Evolutionary conservation across 30 jellyfish, hydroid and myxozoan genomes (phyloP).

Genomic region (Aurelia sp.): DNA sequence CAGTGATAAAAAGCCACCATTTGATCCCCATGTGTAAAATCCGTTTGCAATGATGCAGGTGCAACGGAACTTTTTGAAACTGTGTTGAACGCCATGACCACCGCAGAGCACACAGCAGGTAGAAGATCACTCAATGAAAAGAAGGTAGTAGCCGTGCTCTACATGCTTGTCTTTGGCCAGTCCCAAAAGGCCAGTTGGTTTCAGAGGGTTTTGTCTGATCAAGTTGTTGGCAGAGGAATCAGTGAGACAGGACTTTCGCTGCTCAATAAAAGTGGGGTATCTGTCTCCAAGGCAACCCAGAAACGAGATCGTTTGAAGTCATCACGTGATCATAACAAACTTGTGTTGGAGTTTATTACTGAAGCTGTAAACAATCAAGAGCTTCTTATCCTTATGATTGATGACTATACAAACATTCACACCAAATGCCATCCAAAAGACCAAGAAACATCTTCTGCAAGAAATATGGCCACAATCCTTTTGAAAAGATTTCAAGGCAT

Average conservation of each 20-base stretch:
- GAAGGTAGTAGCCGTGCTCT: constrained; percentile 25
- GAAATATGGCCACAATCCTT: no score
- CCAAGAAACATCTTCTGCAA: no score
- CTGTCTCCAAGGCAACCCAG: constrained; percentile 22
- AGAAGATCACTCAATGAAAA: constrained; percentile 14
- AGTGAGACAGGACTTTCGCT: no score
- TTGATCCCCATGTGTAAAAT: constrained; percentile 19
- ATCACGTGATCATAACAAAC: constrained; percentile 13
- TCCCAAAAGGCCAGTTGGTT: constrained; percentile 36
- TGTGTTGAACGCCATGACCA: constrained; percentile 15
- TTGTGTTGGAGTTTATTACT: constrained; percentile 11
- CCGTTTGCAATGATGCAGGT: constrained; percentile 21
- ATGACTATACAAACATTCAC: no score
- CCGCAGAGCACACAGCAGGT: constrained; percentile 13
- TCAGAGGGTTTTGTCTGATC: no score
- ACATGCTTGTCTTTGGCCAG: constrained; percentile 37
- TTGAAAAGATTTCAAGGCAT: no score
- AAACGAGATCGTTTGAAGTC: background rate
- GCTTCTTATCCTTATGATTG: constrained; percentile 33
- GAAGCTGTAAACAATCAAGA: constrained; percentile 25
- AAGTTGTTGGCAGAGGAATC: no score
- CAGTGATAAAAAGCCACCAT: constrained; percentile 21
- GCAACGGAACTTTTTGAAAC: constrained; percentile 17
- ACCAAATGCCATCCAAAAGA: background rate
- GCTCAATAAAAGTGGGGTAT: no score